These are phyloP conservation scores for Paraplagusia blochii DNA, from an alignment of 2,113 vertebrate genomes.

Conservation along the genomic window DNA sequence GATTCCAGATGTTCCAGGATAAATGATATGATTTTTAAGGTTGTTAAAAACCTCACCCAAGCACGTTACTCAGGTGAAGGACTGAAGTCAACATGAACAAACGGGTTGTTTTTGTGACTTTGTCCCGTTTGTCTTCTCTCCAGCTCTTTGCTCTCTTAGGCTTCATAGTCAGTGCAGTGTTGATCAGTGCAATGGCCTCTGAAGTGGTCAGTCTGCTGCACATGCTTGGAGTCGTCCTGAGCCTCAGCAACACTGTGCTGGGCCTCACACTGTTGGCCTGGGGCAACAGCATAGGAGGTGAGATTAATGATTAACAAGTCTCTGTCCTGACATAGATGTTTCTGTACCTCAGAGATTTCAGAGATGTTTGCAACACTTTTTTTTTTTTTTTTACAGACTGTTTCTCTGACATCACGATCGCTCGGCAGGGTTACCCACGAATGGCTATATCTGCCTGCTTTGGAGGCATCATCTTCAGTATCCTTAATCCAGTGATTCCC, in stretches of 20 bases:
- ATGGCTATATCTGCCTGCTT: constrained; percentile 98
- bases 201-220: constrained; percentile 91
- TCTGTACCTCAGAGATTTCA: background rate
- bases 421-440: constrained; percentile 91
- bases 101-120: background rate
- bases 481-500: constrained; percentile 73
- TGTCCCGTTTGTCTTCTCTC: background rate
- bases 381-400: constrained; percentile 76
- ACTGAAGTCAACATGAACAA: background rate
- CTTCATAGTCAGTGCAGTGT: constrained; percentile 88
- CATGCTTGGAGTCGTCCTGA: constrained; percentile 86
- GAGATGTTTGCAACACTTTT: background rate
- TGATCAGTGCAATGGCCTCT: constrained; percentile 86
- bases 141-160: constrained; percentile 91
- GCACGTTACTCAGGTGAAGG: background rate
- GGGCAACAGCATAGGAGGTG: constrained; percentile 90
- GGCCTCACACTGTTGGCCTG: constrained; percentile 94
- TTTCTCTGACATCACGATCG: constrained; percentile 92
- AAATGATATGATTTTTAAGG: too few relatives aligned
- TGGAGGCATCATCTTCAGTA: constrained; percentile 98
- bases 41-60: too few relatives aligned
- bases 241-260: constrained; percentile 92
- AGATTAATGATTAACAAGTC: background rate
- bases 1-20: too few relatives aligned
- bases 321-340: background rate